phyloP scores from a whole-genome alignment of 1,140 invertebrate genomes.

The Mamestra configurata region DNA sequence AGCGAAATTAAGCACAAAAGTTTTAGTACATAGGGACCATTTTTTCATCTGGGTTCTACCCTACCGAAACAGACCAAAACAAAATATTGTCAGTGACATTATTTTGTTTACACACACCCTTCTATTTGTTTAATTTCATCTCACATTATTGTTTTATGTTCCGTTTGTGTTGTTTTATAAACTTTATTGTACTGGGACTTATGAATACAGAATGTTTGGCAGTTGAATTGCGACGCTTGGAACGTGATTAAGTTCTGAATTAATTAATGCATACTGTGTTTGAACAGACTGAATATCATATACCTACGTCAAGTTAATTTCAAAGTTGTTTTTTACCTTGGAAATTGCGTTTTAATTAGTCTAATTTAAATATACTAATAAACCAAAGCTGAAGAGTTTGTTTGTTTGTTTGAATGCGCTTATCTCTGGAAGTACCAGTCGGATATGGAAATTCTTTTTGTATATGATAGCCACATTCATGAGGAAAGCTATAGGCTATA shows the following conservation, averaged over 20 bases:
- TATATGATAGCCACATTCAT: no score
- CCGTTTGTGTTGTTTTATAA: slow-evolving; percentile 28
- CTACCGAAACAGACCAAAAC: background rate
- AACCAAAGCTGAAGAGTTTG: no score
- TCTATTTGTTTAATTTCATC: slow-evolving; percentile 29
- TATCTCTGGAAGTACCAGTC: no score
- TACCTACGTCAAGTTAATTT: background rate
- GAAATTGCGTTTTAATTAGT: background rate
- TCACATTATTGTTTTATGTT: slow-evolving; percentile 12
- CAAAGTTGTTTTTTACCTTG: background rate
- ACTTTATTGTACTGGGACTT: slow-evolving; percentile 10
- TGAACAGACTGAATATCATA: background rate
- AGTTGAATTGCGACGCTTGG: slow-evolving; percentile 11
- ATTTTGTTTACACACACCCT: background rate
- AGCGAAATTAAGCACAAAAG: background rate
- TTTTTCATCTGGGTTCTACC: background rate
- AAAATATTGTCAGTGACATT: background rate
- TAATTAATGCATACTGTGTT: slow-evolving; percentile 15
- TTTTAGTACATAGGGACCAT: background rate
- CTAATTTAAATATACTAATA: no score
- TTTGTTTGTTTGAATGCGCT: no score
- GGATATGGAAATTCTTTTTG: no score
- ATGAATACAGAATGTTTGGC: slow-evolving; percentile 1
- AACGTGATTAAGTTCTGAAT: background rate
- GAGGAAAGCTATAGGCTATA: no score